Conservation (phyloP, 2,888 invertebrate genomes). For the Rugalucina vietnamica region DNA sequence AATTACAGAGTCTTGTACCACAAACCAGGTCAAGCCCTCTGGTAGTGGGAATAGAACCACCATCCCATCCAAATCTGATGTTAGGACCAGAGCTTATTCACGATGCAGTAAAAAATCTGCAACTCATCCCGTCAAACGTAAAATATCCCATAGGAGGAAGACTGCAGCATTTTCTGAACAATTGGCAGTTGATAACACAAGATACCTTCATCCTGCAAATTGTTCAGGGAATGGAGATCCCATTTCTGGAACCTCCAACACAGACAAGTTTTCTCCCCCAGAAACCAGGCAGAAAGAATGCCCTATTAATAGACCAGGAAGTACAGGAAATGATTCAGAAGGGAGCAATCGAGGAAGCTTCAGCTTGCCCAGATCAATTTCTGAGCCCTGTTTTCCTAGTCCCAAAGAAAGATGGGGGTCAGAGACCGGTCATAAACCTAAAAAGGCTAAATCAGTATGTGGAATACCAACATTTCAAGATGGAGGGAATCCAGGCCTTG, state of each 20-base stretch:
- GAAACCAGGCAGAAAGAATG: background rate
- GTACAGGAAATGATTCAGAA: background rate
- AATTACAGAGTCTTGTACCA: no score
- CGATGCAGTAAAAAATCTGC: background rate
- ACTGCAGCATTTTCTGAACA: background rate
- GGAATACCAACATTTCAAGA: background rate
- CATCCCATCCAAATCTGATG: background rate
- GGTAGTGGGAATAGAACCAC: background rate
- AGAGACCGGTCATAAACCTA: background rate
- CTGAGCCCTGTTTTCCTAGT: background rate
- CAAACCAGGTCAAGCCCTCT: no score
- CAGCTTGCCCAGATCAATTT: background rate
- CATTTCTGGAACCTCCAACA: background rate
- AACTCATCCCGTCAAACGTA: background rate
- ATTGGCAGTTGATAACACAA: background rate
- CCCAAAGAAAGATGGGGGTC: background rate
- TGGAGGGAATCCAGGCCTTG: background rate
- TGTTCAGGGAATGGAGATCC: background rate
- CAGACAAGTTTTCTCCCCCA: background rate
- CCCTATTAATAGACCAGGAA: background rate
- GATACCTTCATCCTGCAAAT: background rate
- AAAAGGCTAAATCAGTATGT: background rate
- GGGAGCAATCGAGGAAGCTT: background rate
- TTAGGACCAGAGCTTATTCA: background rate
- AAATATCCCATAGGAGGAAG: background rate